These are phyloP conservation scores for Tribolium madens DNA, from an alignment of 1,140 invertebrate species.

Conservation along the genomic window DNA sequence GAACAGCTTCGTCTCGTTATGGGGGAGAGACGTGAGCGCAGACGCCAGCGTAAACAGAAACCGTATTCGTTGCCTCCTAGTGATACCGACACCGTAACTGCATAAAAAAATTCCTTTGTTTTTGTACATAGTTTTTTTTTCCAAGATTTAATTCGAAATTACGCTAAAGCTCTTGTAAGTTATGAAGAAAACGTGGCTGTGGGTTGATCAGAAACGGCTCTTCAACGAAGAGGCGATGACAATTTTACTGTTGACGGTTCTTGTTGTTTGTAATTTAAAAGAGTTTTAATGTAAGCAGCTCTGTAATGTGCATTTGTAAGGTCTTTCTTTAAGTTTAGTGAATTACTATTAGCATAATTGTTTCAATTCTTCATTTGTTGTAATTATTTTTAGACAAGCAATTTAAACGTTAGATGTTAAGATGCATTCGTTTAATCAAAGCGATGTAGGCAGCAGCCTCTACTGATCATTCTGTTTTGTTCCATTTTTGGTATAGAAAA, in stretches of 20 bases:
- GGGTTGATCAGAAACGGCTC: neutral
- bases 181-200: constrained; percentile 17
- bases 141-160: constrained; percentile 35
- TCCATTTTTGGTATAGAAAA: constrained; percentile 52
- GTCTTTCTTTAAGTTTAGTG: constrained; percentile 32
- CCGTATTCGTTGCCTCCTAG: constrained; percentile 74
- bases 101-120: constrained; percentile 54
- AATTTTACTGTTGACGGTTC: constrained; percentile 27
- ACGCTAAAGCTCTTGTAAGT: constrained; percentile 39
- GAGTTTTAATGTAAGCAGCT: constrained; percentile 43
- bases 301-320: constrained; percentile 41
- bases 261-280: constrained; percentile 37
- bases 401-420: constrained; percentile 42
- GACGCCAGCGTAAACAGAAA: constrained; percentile 82
- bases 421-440: constrained; percentile 18
- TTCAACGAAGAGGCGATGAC: neutral
- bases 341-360: constrained; percentile 40
- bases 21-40: constrained; percentile 86
- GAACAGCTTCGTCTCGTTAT: constrained; percentile 87
- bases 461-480: constrained; percentile 49
- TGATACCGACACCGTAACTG: constrained; percentile 63
- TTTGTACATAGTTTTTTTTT: constrained; percentile 47
- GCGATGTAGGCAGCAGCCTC: constrained; percentile 1
- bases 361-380: constrained; percentile 39
- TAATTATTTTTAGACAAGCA: constrained; percentile 41